Conservation (phyloP, 2,888 invertebrate genomes). For the Arge pagana region DNA sequence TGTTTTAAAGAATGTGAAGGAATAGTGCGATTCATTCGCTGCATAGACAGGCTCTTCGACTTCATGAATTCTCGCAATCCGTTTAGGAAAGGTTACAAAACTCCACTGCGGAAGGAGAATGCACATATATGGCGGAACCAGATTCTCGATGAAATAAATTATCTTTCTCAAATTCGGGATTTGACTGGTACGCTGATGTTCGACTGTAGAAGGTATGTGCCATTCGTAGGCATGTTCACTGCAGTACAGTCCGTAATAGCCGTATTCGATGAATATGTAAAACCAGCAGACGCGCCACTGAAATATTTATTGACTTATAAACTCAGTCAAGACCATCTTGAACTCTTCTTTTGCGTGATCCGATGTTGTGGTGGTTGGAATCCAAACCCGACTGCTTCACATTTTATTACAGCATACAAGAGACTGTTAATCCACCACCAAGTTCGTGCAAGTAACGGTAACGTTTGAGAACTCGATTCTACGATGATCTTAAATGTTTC, state of each 20-base stretch:
- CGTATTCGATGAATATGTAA: neutral
- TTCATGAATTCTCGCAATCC: constrained; percentile 34
- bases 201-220: neutral
- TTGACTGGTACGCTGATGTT: neutral
- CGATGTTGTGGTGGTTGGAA: neutral
- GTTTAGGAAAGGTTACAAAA: constrained; percentile 33
- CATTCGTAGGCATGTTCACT: neutral
- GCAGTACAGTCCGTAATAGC: constrained; percentile 1
- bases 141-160: neutral
- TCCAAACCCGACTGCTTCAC: neutral
- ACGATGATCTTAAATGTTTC: neutral
- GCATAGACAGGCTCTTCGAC: constrained; percentile 33
- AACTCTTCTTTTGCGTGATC: constrained; percentile 4
- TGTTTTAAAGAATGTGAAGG: constrained; percentile 28
- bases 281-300: neutral
- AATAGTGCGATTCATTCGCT: constrained; percentile 34
- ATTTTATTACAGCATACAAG: neutral
- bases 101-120: constrained; percentile 30
- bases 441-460: neutral
- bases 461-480: neutral
- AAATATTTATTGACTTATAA: neutral
- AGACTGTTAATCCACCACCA: neutral
- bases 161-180: constrained; percentile 4
- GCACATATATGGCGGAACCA: constrained; percentile 17
- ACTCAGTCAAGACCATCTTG: constrained; percentile 6